phyloP scores from a whole-genome alignment of 2,888 invertebrate species.

The Lasioglossum calceatum region DNA sequence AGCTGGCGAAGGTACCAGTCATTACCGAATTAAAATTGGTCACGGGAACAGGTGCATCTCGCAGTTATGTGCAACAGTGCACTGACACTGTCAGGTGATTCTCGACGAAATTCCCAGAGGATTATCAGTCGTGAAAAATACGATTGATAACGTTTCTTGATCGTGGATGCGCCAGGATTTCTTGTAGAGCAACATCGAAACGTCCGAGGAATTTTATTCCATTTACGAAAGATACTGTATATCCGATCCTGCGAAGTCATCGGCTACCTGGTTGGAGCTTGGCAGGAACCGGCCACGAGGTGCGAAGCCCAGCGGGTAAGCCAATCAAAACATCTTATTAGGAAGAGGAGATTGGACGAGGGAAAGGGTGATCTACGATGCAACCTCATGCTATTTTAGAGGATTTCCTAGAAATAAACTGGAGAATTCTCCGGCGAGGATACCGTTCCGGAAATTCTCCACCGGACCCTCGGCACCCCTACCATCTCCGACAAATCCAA shows the following conservation, averaged over 20 bases:
- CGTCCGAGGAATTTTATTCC: conserved; percentile 35
- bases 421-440: conserved; percentile 9
- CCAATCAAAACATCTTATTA: conserved; percentile 78
- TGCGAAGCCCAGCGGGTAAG: conserved; percentile 74
- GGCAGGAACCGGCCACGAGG: conserved; percentile 67
- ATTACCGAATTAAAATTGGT: conserved; percentile 81
- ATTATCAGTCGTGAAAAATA: background rate
- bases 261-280: conserved; percentile 77
- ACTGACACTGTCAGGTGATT: background rate
- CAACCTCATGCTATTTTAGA: conserved; percentile 51
- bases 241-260: conserved; percentile 73
- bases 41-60: conserved; percentile 70
- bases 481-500: background rate
- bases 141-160: background rate
- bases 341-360: conserved; percentile 45
- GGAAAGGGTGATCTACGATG: conserved; percentile 50
- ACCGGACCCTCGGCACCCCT: no score
- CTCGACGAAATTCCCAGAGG: background rate
- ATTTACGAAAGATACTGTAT: conserved; percentile 51
- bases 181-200: conserved; percentile 6
- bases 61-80: conserved; percentile 27
- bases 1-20: conserved; percentile 76
- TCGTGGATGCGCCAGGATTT: background rate
- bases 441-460: background rate
- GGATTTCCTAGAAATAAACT: conserved; percentile 49